Conservation (phyloP, 92 coral and sea anemone genomes). For the Phymanthus crucifer region DNA sequence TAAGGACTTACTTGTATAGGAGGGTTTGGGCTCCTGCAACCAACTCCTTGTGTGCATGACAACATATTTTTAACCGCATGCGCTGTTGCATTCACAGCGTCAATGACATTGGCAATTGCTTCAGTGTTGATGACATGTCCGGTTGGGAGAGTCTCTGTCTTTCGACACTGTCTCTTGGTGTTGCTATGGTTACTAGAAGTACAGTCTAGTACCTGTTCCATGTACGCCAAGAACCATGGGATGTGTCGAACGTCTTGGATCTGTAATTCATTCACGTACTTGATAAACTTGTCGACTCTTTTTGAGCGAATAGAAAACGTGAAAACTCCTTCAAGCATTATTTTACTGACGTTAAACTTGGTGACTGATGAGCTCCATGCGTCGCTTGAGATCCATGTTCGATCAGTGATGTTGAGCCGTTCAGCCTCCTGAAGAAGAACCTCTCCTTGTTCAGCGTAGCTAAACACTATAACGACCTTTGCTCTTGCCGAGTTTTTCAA, state of each 20-base stretch:
- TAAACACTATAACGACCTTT: constrained; percentile 75
- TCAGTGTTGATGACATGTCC: constrained; percentile 46
- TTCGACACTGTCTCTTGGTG: constrained; percentile 41
- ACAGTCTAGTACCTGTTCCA: constrained; percentile 67
- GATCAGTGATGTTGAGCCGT: constrained; percentile 62
- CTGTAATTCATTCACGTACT: constrained; percentile 45
- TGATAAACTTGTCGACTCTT: constrained; percentile 50
- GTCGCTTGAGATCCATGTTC: constrained; percentile 95
- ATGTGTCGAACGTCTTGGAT: constrained; percentile 43
- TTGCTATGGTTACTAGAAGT: constrained; percentile 13
- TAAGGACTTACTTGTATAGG: constrained; percentile 59
- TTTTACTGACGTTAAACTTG: constrained; percentile 50
- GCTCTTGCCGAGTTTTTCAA: constrained; percentile 58
- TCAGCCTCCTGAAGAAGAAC: constrained; percentile 61
- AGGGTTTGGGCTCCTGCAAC: constrained; percentile 48
- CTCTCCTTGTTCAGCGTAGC: constrained; percentile 73
- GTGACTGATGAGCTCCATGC: constrained; percentile 68
- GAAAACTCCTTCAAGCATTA: constrained; percentile 66
- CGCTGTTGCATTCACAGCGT: constrained; percentile 77
- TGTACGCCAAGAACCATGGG: constrained; percentile 67
- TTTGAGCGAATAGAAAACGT: constrained; percentile 72
- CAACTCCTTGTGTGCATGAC: constrained; percentile 41
- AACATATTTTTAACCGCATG: constrained; percentile 63
- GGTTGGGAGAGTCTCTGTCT: constrained; percentile 48
- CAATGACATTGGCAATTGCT: constrained; percentile 74